Evolutionary conservation across 2,113 vertebrate species (phyloP).

Genomic region (Narcine bancroftii): DNA sequence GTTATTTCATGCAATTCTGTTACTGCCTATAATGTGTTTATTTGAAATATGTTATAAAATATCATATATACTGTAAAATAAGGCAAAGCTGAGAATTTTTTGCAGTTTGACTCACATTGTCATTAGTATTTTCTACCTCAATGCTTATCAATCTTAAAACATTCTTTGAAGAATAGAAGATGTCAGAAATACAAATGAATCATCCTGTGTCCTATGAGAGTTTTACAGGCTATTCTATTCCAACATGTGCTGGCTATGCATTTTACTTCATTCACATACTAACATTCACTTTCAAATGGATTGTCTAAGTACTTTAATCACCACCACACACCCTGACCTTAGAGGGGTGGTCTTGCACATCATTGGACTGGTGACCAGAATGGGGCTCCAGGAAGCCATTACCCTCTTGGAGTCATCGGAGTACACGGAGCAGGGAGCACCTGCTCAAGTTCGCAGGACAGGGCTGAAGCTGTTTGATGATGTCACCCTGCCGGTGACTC

Average conservation of each 20-base stretch:
- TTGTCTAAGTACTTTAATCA: not conserved
- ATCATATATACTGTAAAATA: not conserved
- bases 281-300: constrained; percentile 13
- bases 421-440: too few species aligned
- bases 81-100: not conserved
- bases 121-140: not conserved
- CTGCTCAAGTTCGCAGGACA: too few species aligned
- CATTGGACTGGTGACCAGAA: too few species aligned
- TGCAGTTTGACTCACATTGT: constrained; percentile 20
- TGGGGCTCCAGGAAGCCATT: too few species aligned
- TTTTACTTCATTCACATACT: constrained; percentile 9
- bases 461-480: too few species aligned
- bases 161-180: not conserved
- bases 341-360: too few species aligned
- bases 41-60: not conserved
- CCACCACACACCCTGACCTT: too few species aligned
- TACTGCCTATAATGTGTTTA: not conserved
- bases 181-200: not conserved
- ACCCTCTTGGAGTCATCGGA: too few species aligned
- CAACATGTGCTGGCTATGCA: not conserved
- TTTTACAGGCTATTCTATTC: not conserved
- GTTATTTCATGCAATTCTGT: not conserved
- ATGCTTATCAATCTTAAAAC: not conserved
- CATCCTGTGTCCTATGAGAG: not conserved
- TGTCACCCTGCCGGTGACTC: too few species aligned